These are phyloP conservation scores for Corvus moneduloides DNA, from an alignment of 2,113 vertebrate genomes.

Conservation along the genomic window DNA sequence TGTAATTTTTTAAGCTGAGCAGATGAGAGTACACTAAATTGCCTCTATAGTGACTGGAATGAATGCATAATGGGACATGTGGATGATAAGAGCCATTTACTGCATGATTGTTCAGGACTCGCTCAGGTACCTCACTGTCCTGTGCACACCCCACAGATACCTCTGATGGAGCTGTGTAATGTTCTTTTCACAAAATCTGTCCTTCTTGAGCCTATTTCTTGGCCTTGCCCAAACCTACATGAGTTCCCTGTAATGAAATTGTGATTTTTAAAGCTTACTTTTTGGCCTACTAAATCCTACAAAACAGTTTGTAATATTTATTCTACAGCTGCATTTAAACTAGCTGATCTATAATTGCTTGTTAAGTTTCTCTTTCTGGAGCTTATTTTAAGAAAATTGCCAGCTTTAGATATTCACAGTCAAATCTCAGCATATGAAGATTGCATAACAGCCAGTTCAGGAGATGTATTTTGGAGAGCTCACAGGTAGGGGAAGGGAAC, in stretches of 20 bases:
- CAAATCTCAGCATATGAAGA: not conserved
- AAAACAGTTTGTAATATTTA: constrained; percentile 12
- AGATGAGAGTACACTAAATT: not conserved
- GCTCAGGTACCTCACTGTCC: not conserved
- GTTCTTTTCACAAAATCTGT: not conserved
- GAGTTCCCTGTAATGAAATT: not conserved
- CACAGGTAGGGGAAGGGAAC: constrained; percentile 27
- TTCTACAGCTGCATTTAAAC: constrained; percentile 16
- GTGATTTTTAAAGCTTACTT: not conserved
- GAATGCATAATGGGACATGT: not conserved
- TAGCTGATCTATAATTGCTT: constrained; percentile 15
- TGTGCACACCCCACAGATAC: not conserved
- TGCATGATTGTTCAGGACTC: not conserved
- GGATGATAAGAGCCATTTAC: not conserved
- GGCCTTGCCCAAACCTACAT: not conserved
- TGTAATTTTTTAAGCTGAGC: not conserved
- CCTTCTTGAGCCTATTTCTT: not conserved
- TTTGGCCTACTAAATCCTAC: not conserved
- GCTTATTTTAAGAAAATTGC: constrained; percentile 38
- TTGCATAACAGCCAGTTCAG: not conserved
- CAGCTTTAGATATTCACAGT: constrained; percentile 7
- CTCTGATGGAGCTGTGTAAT: not conserved
- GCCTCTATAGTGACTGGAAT: not conserved
- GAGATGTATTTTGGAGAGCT: not conserved
- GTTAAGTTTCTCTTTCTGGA: constrained; percentile 5